Evolutionary conservation across 2,113 vertebrate species (phyloP), one percentile per base, ranked within the genome.

Genomic region (Pardalotus punctatus): DNA sequence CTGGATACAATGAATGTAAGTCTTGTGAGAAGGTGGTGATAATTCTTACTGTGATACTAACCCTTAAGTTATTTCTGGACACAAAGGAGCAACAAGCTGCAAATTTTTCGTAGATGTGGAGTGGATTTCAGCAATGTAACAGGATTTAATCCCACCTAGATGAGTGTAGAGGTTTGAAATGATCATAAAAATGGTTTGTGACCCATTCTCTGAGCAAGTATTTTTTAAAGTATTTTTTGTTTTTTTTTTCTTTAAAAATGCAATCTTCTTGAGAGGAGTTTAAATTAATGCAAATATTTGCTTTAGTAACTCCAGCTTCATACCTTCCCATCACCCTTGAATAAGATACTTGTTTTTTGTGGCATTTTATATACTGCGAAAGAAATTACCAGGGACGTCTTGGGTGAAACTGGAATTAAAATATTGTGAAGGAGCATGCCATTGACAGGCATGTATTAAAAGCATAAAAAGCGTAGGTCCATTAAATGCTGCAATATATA

Each of bases 1-100:
- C 98, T 99, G 53, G 98, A 98, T 66, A 97, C 98, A 40, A 98
- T 99, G 97, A 98, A 98, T 38, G 99, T 99, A 96, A 92, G 99
- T 98, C 48, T n/a, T 67, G 16, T 22, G 66, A 4, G 21, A 51
- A 47, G 11, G 7, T 72, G 38, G 9, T 65, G 71, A 14, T 76
- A 35, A 66, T 33, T 12, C 4, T 61, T 38, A 38, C 13, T 43
- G 24, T 35, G 35, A 64, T 22, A 23, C 31, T 57, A 42, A 38
- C 1, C 6, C 21, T 62, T 57, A 11, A 24, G 17, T 71, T 60
- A 40, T 18, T 96, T 90, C 22, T 72, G 35, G 45, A 28, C 22
- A 28, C 29, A 21, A 40, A 60, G 6, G 9, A 56, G 19, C n/a
- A 69, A 36, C 3, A 47, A 56, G 9, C 8, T 82, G 29, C 28